These are phyloP conservation scores for Ficedula albicollis DNA, from an alignment of 2,797 vertebrate genomes.

Conservation along the genomic window DNA sequence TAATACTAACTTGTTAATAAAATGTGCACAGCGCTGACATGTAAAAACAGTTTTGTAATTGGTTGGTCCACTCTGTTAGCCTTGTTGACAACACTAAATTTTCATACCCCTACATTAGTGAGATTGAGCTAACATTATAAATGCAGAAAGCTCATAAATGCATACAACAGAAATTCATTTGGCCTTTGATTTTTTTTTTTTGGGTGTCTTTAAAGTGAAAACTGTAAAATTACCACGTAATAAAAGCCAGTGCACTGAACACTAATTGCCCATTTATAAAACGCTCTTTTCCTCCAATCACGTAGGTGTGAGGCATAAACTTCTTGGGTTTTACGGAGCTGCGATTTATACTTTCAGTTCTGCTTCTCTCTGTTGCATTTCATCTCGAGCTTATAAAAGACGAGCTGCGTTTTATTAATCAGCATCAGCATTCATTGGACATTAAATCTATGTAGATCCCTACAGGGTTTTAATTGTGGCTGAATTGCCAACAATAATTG, in stretches of 20 bases:
- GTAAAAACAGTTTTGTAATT: conserved; percentile 77
- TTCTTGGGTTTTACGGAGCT: conserved; percentile 67
- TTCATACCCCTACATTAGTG: conserved; percentile 68
- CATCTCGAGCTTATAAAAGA: conserved; percentile 63
- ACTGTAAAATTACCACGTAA: conserved; percentile 83
- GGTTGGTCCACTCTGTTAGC: conserved; percentile 71
- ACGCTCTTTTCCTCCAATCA: conserved; percentile 63
- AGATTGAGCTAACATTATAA: conserved; percentile 71
- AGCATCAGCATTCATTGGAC: conserved; percentile 75
- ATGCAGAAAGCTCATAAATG: conserved; percentile 77
- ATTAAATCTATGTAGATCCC: conserved; percentile 77
- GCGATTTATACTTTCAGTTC: conserved; percentile 58
- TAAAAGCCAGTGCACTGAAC: conserved; percentile 76
- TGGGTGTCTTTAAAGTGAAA: conserved; percentile 74
- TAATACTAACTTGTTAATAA: conserved; percentile 81
- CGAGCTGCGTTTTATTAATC: conserved; percentile 70
- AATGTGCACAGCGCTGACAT: conserved; percentile 78
- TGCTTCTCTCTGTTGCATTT: conserved; percentile 54
- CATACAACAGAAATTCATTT: conserved; percentile 73
- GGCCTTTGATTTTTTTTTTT: conserved; percentile 69
- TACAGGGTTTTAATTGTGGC: conserved; percentile 83
- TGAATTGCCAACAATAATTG: conserved; percentile 85
- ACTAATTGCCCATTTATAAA: conserved; percentile 77
- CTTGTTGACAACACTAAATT: conserved; percentile 80
- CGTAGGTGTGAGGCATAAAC: conserved; percentile 64